These are phyloP conservation scores for Vulpes ferrilata DNA, from an alignment of 2,113 vertebrate species.

Conservation along the genomic window DNA sequence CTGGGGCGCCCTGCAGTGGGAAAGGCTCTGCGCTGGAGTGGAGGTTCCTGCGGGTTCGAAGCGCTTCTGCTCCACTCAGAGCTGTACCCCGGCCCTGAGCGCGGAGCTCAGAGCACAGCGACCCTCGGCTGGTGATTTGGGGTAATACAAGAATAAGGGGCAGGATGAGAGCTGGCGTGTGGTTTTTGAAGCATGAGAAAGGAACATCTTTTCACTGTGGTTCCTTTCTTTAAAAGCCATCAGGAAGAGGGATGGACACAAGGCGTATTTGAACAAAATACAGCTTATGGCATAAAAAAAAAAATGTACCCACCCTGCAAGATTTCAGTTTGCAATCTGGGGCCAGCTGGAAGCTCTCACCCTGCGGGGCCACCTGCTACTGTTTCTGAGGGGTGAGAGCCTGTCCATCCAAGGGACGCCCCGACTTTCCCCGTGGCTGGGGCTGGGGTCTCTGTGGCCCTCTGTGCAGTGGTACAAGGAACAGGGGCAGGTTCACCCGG, in stretches of 20 bases:
- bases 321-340: too few relatives aligned
- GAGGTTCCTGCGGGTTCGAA: fast-evolving
- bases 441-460: neutral
- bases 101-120: fast-evolving
- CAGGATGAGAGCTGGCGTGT: fast-evolving
- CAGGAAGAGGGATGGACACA: neutral
- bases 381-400: neutral
- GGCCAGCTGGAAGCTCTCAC: neutral
- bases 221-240: neutral
- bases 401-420: too few relatives aligned
- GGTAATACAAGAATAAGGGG: neutral
- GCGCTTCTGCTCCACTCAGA: neutral
- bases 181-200: neutral
- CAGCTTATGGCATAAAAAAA: neutral
- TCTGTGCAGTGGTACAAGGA: neutral
- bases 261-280: neutral
- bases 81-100: neutral
- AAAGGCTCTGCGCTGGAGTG: neutral
- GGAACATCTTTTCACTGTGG: neutral
- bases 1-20: fast-evolving
- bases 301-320: neutral
- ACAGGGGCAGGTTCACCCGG: neutral
- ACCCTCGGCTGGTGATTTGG: fast-evolving
- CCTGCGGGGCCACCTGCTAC: neutral
- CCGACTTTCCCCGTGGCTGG: neutral